Percentiles rank a stretch among this genome's conserved stretches.
These are phyloP conservation scores for Brachyptera risi DNA, from an alignment of 2,888 invertebrate species.

Conservation along the genomic window DNA sequence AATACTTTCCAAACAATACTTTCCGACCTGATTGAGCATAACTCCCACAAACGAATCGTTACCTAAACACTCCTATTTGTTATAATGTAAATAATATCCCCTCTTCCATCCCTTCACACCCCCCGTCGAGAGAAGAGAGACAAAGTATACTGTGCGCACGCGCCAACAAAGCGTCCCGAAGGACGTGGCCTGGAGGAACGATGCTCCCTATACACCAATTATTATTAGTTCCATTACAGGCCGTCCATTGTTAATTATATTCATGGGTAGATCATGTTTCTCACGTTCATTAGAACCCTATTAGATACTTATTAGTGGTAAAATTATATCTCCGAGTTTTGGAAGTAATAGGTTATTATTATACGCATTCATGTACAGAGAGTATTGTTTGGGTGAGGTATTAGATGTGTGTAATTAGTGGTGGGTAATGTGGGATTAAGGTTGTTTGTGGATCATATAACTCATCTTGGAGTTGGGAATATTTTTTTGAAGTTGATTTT, in stretches of 20 bases:
- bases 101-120: background rate
- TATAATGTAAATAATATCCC: background rate
- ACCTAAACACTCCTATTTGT: background rate
- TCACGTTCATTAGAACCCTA: constrained; percentile 1
- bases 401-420: no score
- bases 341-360: background rate
- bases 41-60: no score
- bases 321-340: background rate
- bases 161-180: background rate
- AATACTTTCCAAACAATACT: no score
- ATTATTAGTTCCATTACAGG: background rate
- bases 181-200: background rate
- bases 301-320: constrained; percentile 12
- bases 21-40: no score
- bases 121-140: no score
- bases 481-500: no score
- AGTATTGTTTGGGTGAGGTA: no score
- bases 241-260: constrained; percentile 16
- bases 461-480: no score
- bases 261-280: constrained; percentile 3
- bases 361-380: no score
- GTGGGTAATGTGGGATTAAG: no score
- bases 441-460: no score
- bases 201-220: background rate
- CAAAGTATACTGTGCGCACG: background rate